Evolutionary conservation across 2,797 vertebrate species (phyloP).

Genomic region (Crocidura indochinensis): DNA sequence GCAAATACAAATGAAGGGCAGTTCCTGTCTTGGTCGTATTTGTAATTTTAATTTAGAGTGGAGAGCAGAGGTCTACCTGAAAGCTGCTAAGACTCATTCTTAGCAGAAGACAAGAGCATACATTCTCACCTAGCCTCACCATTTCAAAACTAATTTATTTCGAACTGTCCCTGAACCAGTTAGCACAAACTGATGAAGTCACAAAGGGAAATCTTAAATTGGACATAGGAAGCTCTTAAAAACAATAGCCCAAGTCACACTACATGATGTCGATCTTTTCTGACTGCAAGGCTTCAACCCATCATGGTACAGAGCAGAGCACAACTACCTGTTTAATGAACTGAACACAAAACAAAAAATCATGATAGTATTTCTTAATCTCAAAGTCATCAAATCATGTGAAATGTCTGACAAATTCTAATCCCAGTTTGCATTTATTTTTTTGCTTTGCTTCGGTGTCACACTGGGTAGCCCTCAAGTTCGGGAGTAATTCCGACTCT

Average conservation of each 20-base stretch:
- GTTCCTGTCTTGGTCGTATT: neutral
- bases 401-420: slow-evolving; percentile 6
- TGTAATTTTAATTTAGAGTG: slow-evolving; percentile 27
- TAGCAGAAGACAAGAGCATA: neutral
- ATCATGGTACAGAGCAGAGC: neutral
- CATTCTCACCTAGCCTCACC: neutral
- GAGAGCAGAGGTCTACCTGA: neutral
- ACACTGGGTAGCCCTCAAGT: too few relatives aligned
- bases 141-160: neutral
- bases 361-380: neutral
- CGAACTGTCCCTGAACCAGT: neutral
- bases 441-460: too few relatives aligned
- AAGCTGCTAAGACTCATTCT: neutral
- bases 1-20: slow-evolving; percentile 19
- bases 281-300: neutral
- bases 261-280: neutral
- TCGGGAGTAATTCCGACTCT: too few relatives aligned
- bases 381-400: slow-evolving; percentile 16
- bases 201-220: neutral
- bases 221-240: slow-evolving; percentile 26
- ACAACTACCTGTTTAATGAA: neutral
- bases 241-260: neutral
- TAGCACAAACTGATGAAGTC: neutral
- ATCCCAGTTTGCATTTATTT: slow-evolving; percentile 22
- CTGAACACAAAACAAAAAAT: slow-evolving; percentile 11